These are phyloP conservation scores for Acanthopagrus latus DNA, from an alignment of 2,797 vertebrate genomes.

Conservation along the genomic window DNA sequence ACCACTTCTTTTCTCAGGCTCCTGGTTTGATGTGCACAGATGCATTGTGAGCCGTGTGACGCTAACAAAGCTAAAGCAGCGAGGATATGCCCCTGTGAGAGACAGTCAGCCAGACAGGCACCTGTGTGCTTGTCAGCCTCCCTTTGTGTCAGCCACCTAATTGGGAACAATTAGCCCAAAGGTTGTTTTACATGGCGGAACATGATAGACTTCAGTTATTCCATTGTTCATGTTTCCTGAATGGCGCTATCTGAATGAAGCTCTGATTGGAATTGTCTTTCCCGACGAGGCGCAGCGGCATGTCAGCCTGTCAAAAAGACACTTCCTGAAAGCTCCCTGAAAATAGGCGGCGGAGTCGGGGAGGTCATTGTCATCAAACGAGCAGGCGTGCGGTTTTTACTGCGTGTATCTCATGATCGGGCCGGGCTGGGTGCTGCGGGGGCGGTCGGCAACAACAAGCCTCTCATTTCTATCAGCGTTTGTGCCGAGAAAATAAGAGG, in stretches of 20 bases:
- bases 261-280: conserved; percentile 76
- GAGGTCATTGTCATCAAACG: conserved; percentile 68
- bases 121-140: conserved; percentile 72
- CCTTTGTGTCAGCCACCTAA: conserved; percentile 77
- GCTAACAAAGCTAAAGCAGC: conserved; percentile 65
- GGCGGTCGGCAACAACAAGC: conserved; percentile 46
- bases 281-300: conserved; percentile 37
- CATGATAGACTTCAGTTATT: conserved; percentile 76
- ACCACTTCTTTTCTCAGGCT: conserved; percentile 22
- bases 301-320: conserved; percentile 69
- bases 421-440: conserved; percentile 32
- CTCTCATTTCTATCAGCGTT: conserved; percentile 63
- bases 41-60: conserved; percentile 31
- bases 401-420: conserved; percentile 56
- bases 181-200: conserved; percentile 79
- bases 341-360: conserved; percentile 46
- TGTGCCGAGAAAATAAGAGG: conserved; percentile 60
- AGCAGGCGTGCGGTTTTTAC: conserved; percentile 57
- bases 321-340: conserved; percentile 56
- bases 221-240: conserved; percentile 75
- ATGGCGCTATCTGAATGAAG: conserved; percentile 70
- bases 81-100: conserved; percentile 52
- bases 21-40: conserved; percentile 54
- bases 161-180: conserved; percentile 81
- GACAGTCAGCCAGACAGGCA: conserved; percentile 66